Evolutionary conservation across 2,888 invertebrate species (phyloP), one percentile per base, ranked within the genome.

Genomic region (Notodonta dromedarius): DNA sequence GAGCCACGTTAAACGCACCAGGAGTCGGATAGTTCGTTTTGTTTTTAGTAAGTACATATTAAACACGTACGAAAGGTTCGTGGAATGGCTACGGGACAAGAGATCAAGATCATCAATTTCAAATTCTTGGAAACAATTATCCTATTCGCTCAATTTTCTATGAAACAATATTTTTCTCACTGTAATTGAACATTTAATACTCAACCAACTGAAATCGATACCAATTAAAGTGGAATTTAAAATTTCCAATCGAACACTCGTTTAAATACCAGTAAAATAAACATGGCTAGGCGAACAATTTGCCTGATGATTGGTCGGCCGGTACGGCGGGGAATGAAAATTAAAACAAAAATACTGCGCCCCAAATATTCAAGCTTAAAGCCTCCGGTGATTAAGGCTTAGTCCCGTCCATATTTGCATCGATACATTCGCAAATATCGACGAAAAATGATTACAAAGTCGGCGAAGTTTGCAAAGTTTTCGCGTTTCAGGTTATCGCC

Each of bases 311-410:
- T 55, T 56, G 56, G 24, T 44, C 44, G 16, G 40, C 13, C 24
- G 24, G 24, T 24, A 16, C 42, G 56, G 24, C 16, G 24, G 56
- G 5, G 16, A 24, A 24, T 44, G 44, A 44, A 56, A 39, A 24
- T 24, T 44, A 56, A 44, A 56, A 44, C 42, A 5, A 35, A 46
- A 46, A 46, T n/a, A 46, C 42, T 58, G 53, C 7, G 2, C 5
- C n/a, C 16, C 56, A 53, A 58, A 48, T 52, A 58, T 50, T 35
- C 16, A 4, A 9, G 42, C 9, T 42, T 61, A 54, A 64, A 24
- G 44, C 59, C 54, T 53, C n/a, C 50, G 55, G 57, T 55, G 50
- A 61, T 64, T 59, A 61, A 58, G 44, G 59, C 44, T 61, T 57
- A 32, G 58, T 53, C 42, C 53, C 42, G 13, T 57, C n/a, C 48